Evolutionary conservation across 2,113 vertebrate species (phyloP).

Genomic region (Phylloscopus trochiloides): DNA sequence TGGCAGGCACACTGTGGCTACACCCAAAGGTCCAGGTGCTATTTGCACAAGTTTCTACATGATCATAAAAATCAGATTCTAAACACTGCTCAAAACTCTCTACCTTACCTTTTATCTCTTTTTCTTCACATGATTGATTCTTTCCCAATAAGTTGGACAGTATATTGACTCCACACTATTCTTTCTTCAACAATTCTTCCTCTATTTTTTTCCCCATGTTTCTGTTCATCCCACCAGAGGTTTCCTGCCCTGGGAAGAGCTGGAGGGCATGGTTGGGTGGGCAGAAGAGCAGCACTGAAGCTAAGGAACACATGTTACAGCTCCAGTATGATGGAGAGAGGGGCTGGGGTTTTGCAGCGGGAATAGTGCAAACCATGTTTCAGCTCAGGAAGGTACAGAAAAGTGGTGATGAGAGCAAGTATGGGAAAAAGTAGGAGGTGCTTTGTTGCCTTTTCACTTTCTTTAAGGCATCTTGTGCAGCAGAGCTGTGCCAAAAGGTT

Average conservation of each 20-base stretch:
- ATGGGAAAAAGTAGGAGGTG: not conserved
- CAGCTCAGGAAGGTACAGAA: not conserved
- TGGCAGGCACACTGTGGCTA: too few species aligned
- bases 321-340: not conserved
- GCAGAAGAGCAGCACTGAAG: not conserved
- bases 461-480: not conserved
- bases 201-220: not conserved
- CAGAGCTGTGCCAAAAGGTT: not conserved
- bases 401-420: not conserved
- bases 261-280: not conserved
- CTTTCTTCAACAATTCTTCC: not conserved
- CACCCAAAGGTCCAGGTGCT: not conserved
- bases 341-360: not conserved
- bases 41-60: not conserved
- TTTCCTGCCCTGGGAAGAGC: not conserved
- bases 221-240: not conserved
- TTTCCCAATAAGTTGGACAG: not conserved
- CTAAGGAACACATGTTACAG: not conserved
- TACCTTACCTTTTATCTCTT: not conserved
- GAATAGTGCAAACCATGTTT: not conserved
- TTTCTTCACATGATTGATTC: not conserved
- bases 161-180: not conserved
- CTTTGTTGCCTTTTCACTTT: not conserved
- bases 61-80: not conserved
- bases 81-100: not conserved